These are phyloP conservation scores for Balaeniceps rex DNA, from an alignment of 2,113 vertebrate species.

Conservation along the genomic window DNA sequence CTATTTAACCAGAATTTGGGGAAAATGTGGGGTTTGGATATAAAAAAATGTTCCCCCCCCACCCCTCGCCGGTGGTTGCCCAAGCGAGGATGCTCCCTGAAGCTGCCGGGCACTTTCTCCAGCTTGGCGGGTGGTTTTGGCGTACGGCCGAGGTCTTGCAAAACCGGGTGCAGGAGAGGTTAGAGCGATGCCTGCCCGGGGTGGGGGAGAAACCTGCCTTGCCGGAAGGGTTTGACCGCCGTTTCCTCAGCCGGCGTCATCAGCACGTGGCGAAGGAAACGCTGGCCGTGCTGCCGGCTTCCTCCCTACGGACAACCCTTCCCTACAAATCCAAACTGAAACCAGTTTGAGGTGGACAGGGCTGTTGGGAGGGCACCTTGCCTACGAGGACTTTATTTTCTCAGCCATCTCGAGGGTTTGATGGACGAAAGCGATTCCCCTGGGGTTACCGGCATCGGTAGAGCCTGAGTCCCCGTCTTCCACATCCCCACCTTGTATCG, in stretches of 20 bases:
- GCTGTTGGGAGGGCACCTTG: not conserved
- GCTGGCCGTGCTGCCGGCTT: not conserved
- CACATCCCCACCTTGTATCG: fast-evolving
- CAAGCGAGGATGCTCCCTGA: not conserved
- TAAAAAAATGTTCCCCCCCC: fast-evolving
- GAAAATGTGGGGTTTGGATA: fast-evolving
- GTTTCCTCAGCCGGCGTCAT: not conserved
- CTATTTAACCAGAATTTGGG: too few relatives aligned
- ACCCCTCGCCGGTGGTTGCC: fast-evolving
- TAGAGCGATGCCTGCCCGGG: not conserved
- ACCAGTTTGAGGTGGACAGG: not conserved
- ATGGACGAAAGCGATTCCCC: not conserved
- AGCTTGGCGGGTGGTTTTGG: not conserved
- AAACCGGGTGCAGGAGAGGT: not conserved
- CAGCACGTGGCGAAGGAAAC: not conserved
- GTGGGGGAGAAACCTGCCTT: not conserved
- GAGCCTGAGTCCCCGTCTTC: not conserved
- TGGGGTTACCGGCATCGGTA: fast-evolving
- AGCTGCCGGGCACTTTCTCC: fast-evolving
- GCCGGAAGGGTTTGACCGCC: not conserved
- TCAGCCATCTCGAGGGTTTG: not conserved
- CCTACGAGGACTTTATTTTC: not conserved
- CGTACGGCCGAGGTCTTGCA: not conserved
- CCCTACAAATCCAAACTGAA: not conserved
- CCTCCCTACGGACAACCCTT: not conserved